Evolutionary conservation across 2,797 vertebrate genomes (phyloP).

Genomic region (Ptychadena robeensis): DNA sequence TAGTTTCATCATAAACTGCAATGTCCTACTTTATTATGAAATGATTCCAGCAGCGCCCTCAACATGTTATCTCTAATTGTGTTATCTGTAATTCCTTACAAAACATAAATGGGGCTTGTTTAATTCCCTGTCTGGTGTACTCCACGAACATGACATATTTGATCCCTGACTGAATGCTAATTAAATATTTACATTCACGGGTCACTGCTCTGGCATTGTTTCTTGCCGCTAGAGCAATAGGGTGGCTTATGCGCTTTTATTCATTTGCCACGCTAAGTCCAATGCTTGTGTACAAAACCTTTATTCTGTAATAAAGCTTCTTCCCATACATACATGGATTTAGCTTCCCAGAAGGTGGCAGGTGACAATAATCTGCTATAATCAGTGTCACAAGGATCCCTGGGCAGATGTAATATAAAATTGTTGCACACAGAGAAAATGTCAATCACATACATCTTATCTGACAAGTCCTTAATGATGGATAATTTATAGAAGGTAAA

Average conservation of each 20-base stretch:
- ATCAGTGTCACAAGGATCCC: neutral
- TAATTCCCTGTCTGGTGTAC: slow-evolving; percentile 4
- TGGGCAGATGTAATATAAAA: slow-evolving; percentile 22
- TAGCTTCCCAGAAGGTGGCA: slow-evolving; percentile 11
- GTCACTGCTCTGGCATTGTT: slow-evolving; percentile 24
- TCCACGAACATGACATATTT: slow-evolving; percentile 23
- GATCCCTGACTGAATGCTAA: slow-evolving; percentile 30
- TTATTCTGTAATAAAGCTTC: neutral
- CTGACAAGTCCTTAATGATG: slow-evolving; percentile 6
- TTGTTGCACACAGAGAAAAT: slow-evolving; percentile 1
- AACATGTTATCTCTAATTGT: slow-evolving; percentile 37
- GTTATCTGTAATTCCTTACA: slow-evolving; percentile 34
- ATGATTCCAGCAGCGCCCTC: slow-evolving; percentile 24
- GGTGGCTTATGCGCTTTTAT: neutral
- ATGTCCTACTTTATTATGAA: slow-evolving; percentile 27
- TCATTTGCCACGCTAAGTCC: neutral
- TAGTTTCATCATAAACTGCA: slow-evolving; percentile 17
- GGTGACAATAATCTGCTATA: slow-evolving; percentile 20
- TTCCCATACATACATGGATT: neutral
- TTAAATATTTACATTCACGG: slow-evolving; percentile 48
- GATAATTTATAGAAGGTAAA: neutral
- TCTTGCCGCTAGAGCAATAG: slow-evolving; percentile 2
- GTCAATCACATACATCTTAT: neutral
- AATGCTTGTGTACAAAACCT: neutral
- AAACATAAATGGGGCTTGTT: slow-evolving; percentile 40